Evolutionary conservation across 2,797 vertebrate genomes (phyloP), one percentile per base, ranked within the genome.

Genomic region (Cossypha polioptera): DNA sequence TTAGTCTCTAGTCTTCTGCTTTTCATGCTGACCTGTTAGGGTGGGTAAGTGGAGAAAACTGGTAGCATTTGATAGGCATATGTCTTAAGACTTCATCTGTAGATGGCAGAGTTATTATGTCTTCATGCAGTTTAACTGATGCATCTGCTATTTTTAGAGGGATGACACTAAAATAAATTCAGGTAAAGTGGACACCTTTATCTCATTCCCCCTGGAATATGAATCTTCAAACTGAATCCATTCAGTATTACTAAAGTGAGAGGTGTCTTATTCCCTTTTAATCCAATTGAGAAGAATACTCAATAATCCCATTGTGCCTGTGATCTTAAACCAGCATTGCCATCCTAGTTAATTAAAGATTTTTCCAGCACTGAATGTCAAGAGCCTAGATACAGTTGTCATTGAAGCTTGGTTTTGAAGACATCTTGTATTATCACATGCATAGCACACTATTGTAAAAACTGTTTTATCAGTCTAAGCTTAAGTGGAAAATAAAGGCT

Each of bases 401-500:
- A 78, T 1, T 92, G 89, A 88, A 81, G 85, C 89, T 86, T 92
- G 55, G 0, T 96, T 93, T 93, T 83, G 84, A 88, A 95, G 79
- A 81, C 66, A 73, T 90, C 76, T 84, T 35, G 26, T 69, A 75
- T 96, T 97, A 94, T 95, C 95, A 53, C 76, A 73, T 59, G 75
- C 75, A 12, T 58, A 83, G 69, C 87, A 93, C 22, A 13, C 76
- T 86, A 88, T 96, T 96, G 82, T 96, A 91, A 90, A 93, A 88
- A 75, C 89, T 80, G 51, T 62, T 76, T 96, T 94, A 95, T 97
- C 95, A 40, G 79, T 73, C 69, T 40, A 86, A 66, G 91, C 92
- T 81, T 90, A 95, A 97, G 89, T 93, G 92, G 89, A 96, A 97
- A 96, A 94, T 94, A 93, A 96, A 96, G 61, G 42, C 81, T 80